A percentile compares a stretch with the other conserved stretches of the same genome.
phyloP scores from a whole-genome alignment of 1,140 invertebrate species.

The Ridgeia piscesae region DNA sequence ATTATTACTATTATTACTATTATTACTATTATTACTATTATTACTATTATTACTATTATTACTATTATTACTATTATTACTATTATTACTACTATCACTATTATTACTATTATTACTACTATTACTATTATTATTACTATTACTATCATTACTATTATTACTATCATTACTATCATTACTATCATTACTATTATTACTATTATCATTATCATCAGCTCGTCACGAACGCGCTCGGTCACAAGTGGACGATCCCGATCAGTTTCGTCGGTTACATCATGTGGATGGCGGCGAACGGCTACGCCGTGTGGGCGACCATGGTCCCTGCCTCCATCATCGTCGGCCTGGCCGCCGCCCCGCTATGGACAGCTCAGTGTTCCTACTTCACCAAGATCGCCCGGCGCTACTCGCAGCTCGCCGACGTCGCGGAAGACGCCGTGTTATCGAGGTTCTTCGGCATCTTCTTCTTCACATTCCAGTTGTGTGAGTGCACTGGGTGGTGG shows the following conservation, averaged over 20 bases:
- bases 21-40: no score
- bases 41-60: no score
- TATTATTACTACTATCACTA: no score
- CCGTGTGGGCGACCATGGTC: constrained; percentile 76
- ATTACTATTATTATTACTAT: no score
- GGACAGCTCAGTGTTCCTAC: constrained; percentile 89
- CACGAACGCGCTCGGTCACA: constrained; percentile 82
- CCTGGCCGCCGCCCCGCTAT: constrained; percentile 90
- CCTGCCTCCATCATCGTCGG: constrained; percentile 84
- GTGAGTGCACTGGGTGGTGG: constrained; percentile 59
- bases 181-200: no score
- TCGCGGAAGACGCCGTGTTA: constrained; percentile 84
- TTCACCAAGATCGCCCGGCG: constrained; percentile 86
- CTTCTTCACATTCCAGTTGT: constrained; percentile 94
- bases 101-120: no score
- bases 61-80: no score
- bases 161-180: no score
- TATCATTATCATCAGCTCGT: constrained; percentile 61
- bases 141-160: no score
- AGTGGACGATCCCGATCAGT: constrained; percentile 89
- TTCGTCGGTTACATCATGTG: constrained; percentile 92
- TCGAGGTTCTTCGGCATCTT: constrained; percentile 97
- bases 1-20: no score
- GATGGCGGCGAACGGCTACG: constrained; percentile 87
- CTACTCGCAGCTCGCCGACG: constrained; percentile 56